Conservation (phyloP, 2,888 invertebrate species). For the Trileptium ribeirensis region DNA sequence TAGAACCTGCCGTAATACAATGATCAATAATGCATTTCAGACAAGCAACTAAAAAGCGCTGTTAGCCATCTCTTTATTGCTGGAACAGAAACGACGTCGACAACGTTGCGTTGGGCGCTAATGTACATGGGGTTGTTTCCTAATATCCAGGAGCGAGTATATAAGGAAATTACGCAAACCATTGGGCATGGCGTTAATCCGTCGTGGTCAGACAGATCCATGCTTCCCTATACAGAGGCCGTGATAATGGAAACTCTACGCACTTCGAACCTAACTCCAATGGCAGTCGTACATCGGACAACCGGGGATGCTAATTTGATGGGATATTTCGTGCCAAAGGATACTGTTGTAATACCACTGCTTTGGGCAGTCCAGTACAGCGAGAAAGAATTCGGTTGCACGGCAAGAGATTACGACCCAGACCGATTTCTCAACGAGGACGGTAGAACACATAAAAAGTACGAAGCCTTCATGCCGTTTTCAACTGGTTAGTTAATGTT, state of each 20-base stretch:
- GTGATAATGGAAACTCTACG: slow-evolving; percentile 17
- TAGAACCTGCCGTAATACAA: too few species aligned
- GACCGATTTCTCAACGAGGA: slow-evolving; percentile 11
- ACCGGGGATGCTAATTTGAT: background rate
- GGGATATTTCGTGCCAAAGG: slow-evolving; percentile 11
- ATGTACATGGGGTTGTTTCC: slow-evolving; percentile 26
- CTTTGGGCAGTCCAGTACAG: slow-evolving; percentile 10
- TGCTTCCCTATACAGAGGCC: slow-evolving; percentile 7
- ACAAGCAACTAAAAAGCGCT: slow-evolving; percentile 17
- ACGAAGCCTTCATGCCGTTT: background rate
- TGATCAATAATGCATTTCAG: too few species aligned
- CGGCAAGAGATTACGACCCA: background rate
- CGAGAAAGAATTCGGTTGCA: background rate
- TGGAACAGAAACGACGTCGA: slow-evolving; percentile 32
- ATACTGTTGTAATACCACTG: slow-evolving; percentile 14
- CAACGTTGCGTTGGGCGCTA: slow-evolving; percentile 30
- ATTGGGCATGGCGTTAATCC: slow-evolving; percentile 38
- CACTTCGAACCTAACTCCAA: background rate
- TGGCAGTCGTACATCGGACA: background rate
- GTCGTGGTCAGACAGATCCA: background rate
- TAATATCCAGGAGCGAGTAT: slow-evolving; percentile 41
- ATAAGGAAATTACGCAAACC: slow-evolving; percentile 41
- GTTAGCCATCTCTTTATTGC: slow-evolving; percentile 27
- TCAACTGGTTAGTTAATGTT: background rate
- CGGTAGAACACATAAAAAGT: background rate